phyloP scores from a whole-genome alignment of 2,113 vertebrate species.

The Oreochromis tanganicae region DNA sequence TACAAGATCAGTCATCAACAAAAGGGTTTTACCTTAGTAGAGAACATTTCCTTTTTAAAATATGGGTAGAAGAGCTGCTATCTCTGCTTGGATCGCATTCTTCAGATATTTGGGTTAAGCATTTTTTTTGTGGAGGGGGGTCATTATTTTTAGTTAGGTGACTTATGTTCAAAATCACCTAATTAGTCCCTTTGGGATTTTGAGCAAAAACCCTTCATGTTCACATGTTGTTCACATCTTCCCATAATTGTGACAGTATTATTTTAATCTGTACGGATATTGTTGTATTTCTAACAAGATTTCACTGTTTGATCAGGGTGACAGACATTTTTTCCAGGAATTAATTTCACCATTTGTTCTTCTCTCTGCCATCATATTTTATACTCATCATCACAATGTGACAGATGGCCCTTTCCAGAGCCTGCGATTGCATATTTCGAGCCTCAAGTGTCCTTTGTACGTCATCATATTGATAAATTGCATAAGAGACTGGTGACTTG shows the following conservation, averaged over 20 bases:
- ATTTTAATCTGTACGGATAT: slow-evolving; percentile 38
- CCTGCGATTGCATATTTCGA: slow-evolving; percentile 30
- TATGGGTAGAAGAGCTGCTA: background rate
- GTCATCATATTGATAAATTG: slow-evolving; percentile 11
- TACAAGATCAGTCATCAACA: background rate
- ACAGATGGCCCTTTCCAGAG: slow-evolving; percentile 16
- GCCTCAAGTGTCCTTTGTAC: background rate
- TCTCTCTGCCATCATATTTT: slow-evolving; percentile 30
- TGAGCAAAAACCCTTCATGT: slow-evolving; percentile 41
- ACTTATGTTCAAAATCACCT: slow-evolving; percentile 42
- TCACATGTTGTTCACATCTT: slow-evolving; percentile 20
- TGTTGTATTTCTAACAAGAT: slow-evolving; percentile 48
- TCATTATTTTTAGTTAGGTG: slow-evolving; percentile 38
- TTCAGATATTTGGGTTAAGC: slow-evolving; percentile 42
- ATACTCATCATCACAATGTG: slow-evolving; percentile 20
- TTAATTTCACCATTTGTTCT: background rate
- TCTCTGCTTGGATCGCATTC: background rate
- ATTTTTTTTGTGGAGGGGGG: background rate
- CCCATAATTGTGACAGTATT: slow-evolving; percentile 32
- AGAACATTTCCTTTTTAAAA: background rate
- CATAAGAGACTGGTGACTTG: background rate
- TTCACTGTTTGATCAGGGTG: slow-evolving; percentile 29
- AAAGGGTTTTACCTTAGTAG: background rate
- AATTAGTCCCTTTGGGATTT: slow-evolving; percentile 62
- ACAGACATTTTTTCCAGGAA: slow-evolving; percentile 4